Conservation (phyloP, 2,888 invertebrate genomes). For the Heliconius ismenius region DNA sequence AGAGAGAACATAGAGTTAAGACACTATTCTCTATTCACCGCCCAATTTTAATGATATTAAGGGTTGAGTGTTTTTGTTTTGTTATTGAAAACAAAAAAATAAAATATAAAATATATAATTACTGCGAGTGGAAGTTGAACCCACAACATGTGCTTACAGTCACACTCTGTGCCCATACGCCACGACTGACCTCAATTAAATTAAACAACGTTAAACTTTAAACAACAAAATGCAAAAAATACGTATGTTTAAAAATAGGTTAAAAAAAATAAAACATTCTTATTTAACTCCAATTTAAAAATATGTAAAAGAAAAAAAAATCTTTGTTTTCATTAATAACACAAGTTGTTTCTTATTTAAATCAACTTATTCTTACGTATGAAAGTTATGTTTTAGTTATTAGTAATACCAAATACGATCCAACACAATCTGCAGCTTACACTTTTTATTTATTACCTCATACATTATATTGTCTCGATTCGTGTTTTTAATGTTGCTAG, state of each 20-base stretch:
- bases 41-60: background rate
- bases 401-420: constrained; percentile 20
- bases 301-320: background rate
- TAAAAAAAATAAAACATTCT: background rate
- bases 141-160: too few species aligned
- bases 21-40: background rate
- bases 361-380: constrained; percentile 9
- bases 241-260: background rate
- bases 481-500: constrained; percentile 16
- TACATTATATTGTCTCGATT: constrained; percentile 17
- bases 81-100: too few species aligned
- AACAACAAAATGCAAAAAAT: background rate
- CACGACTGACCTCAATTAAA: too few species aligned
- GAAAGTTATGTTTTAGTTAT: constrained; percentile 7
- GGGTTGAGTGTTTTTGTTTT: too few species aligned
- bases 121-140: too few species aligned
- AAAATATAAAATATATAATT: too few species aligned
- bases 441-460: constrained; percentile 23
- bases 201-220: too few species aligned
- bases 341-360: background rate
- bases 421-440: constrained; percentile 21
- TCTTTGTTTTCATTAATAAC: constrained; percentile 8
- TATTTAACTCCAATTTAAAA: background rate
- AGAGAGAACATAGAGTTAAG: background rate
- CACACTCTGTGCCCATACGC: too few species aligned